A percentile compares a stretch with the other conserved stretches of the same genome.
phyloP scores from a whole-genome alignment of 2,888 invertebrate genomes.

The Ametastegia equiseti region DNA sequence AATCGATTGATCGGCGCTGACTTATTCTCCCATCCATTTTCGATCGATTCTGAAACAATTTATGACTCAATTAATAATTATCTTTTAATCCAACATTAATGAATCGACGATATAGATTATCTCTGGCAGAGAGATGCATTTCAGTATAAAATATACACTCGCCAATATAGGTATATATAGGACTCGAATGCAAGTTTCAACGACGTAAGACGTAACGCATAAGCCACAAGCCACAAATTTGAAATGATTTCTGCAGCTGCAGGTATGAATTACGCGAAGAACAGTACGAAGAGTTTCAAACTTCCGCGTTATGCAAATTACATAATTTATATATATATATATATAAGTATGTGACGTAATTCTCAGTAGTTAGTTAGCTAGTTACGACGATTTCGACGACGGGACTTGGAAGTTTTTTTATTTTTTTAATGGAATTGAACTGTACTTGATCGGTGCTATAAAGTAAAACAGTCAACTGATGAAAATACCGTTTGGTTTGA shows the following conservation, averaged over 20 bases:
- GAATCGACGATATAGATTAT: not conserved
- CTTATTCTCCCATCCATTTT: constrained; percentile 10
- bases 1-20: not conserved
- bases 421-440: no score
- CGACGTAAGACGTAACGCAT: not conserved
- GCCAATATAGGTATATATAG: no score
- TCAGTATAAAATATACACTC: not conserved
- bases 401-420: not conserved
- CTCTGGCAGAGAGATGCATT: not conserved
- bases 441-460: no score
- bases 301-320: constrained; percentile 42
- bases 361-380: not conserved
- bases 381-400: not conserved
- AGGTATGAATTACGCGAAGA: not conserved
- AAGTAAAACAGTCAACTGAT: no score
- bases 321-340: no score
- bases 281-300: not conserved
- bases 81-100: no score
- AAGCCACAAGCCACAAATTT: not conserved
- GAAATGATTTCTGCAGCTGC: constrained; percentile 21
- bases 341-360: constrained; percentile 2
- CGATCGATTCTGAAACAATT: constrained; percentile 33
- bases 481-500: no score
- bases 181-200: not conserved
- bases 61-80: not conserved